Evolutionary conservation across 1,140 invertebrate genomes (phyloP).

Genomic region (Steinernema khuongi): DNA sequence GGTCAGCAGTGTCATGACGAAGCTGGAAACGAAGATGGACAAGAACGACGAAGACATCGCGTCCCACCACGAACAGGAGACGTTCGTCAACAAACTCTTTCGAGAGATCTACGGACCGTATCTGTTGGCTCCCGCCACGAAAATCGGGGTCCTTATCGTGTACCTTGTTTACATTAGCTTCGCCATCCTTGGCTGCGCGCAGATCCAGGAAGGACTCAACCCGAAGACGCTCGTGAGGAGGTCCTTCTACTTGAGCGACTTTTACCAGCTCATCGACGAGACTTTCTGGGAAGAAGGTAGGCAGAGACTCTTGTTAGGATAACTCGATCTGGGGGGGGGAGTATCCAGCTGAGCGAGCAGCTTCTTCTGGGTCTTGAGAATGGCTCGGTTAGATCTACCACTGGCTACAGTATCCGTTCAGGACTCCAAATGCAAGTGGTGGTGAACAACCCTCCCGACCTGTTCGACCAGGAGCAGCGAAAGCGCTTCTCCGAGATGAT

Average conservation of each 20-base stretch:
- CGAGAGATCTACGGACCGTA: slow-evolving; percentile 70
- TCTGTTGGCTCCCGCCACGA: slow-evolving; percentile 73
- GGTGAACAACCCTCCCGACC: slow-evolving; percentile 57
- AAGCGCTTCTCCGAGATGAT: slow-evolving; percentile 43
- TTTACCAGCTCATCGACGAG: slow-evolving; percentile 62
- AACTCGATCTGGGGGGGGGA: no score
- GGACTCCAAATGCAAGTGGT: slow-evolving; percentile 58
- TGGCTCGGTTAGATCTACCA: no score
- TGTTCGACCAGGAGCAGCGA: slow-evolving; percentile 38
- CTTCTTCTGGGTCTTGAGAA: no score
- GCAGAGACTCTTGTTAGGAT: neutral
- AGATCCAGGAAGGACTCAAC: slow-evolving; percentile 67
- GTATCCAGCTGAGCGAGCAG: no score
- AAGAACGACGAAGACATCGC: slow-evolving; percentile 26
- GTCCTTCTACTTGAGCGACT: slow-evolving; percentile 55
- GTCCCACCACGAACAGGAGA: slow-evolving; percentile 48
- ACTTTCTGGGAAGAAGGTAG: slow-evolving; percentile 59
- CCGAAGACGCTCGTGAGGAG: slow-evolving; percentile 42
- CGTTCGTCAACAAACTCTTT: slow-evolving; percentile 69
- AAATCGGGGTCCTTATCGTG: slow-evolving; percentile 71
- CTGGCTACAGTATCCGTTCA: no score
- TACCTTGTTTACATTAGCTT: slow-evolving; percentile 77
- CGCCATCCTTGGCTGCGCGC: slow-evolving; percentile 78
- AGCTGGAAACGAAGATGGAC: slow-evolving; percentile 30
- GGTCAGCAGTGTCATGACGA: slow-evolving; percentile 19